Conservation (phyloP, 2,888 invertebrate species). For the Tridacna crocea region DNA sequence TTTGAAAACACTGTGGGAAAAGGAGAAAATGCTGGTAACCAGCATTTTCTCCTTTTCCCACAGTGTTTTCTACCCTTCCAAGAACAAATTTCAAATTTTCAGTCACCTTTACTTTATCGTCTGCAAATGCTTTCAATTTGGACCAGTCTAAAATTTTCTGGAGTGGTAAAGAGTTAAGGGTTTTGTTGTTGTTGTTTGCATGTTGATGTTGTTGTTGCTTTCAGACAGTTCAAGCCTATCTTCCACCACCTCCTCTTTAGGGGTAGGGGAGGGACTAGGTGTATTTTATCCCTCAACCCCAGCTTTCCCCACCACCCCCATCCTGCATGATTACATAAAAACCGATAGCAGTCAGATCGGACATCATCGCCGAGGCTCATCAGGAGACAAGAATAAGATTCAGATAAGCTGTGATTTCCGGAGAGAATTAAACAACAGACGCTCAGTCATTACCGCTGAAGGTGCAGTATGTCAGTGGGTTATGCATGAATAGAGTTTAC, state of each 20-base stretch:
- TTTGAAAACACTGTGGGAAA: too few relatives aligned
- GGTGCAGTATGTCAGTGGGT: constrained; percentile 39
- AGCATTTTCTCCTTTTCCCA: too few relatives aligned
- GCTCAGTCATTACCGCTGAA: constrained; percentile 34
- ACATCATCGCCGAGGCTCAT: constrained; percentile 80
- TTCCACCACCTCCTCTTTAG: constrained; percentile 57
- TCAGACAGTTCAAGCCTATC: constrained; percentile 69
- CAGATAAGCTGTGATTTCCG: constrained; percentile 79
- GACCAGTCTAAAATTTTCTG: too few relatives aligned
- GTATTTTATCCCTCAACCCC: constrained; percentile 43
- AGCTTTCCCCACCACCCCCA: constrained; percentile 70
- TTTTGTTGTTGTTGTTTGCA: constrained; percentile 44
- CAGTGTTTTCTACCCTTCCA: background rate
- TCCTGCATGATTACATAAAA: constrained; percentile 62
- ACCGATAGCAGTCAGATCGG: constrained; percentile 51
- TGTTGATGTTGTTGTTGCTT: constrained; percentile 56
- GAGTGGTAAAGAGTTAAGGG: background rate
- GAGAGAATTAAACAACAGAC: constrained; percentile 73
- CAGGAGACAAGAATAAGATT: constrained; percentile 79
- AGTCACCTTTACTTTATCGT: too few relatives aligned
- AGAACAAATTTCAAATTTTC: too few relatives aligned
- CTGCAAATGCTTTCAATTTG: too few relatives aligned
- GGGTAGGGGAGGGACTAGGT: constrained; percentile 36
- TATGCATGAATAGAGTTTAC: too few relatives aligned
- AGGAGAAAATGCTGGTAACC: too few relatives aligned